These are phyloP conservation scores for Liodrosophila aerea DNA, from an alignment of 2,888 invertebrate genomes.

Conservation along the genomic window DNA sequence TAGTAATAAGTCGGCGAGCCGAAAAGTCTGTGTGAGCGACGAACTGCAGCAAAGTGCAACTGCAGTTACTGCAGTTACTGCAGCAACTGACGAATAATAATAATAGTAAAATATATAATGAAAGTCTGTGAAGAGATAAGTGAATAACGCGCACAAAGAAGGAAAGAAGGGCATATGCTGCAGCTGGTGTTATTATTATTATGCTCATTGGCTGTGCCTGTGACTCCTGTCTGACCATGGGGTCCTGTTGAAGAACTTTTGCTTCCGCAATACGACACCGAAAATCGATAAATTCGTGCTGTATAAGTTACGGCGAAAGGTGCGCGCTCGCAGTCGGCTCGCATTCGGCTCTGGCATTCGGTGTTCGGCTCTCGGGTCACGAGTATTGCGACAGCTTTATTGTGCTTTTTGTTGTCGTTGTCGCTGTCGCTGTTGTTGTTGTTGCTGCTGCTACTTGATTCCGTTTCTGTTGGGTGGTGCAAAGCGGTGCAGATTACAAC, in stretches of 20 bases:
- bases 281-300: slow-evolving; percentile 81
- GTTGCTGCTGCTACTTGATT: slow-evolving; percentile 23
- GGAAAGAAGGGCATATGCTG: no score
- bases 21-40: slow-evolving; percentile 34
- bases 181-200: slow-evolving; percentile 19
- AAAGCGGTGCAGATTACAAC: slow-evolving; percentile 43
- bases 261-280: slow-evolving; percentile 70
- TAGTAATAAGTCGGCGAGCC: slow-evolving; percentile 67
- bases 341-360: slow-evolving; percentile 31
- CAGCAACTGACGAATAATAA: slow-evolving; percentile 25
- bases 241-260: slow-evolving; percentile 61
- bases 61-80: slow-evolving; percentile 26
- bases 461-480: slow-evolving; percentile 37
- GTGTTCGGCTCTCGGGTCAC: slow-evolving; percentile 41
- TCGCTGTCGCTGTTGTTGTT: slow-evolving; percentile 21
- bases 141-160: no score
- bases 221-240: slow-evolving; percentile 50
- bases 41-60: slow-evolving; percentile 43
- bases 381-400: slow-evolving; percentile 9
- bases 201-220: no score
- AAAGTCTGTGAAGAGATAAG: no score
- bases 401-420: slow-evolving; percentile 27
- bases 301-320: slow-evolving; percentile 81
- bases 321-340: slow-evolving; percentile 64
- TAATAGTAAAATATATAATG: no score